A percentile compares a stretch with the other conserved stretches of the same genome.
These are phyloP conservation scores for Elgaria multicarinata DNA, from an alignment of 2,113 vertebrate genomes.

Conservation along the genomic window DNA sequence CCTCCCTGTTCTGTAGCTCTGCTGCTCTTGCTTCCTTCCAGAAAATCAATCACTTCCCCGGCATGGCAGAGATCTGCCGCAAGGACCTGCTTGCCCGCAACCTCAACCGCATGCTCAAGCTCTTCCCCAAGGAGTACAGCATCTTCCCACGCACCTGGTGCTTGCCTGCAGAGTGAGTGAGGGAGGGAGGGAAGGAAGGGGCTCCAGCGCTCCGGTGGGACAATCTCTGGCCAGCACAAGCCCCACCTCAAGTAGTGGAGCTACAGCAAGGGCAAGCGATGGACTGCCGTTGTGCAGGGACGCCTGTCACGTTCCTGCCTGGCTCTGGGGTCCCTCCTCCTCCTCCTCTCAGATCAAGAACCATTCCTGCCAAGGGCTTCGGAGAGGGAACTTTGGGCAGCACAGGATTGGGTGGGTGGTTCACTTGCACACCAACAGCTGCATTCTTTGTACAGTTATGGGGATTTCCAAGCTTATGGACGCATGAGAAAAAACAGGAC, in stretches of 20 bases:
- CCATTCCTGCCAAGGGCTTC: rapidly evolving
- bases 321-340: background rate
- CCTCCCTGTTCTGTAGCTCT: background rate
- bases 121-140: slow-evolving; percentile 78
- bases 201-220: no score
- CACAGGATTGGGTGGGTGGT: background rate
- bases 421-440: background rate
- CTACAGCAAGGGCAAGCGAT: background rate
- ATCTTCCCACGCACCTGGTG: slow-evolving; percentile 84
- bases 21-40: slow-evolving; percentile 52
- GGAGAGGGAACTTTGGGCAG: rapidly evolving
- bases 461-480: slow-evolving; percentile 77
- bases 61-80: slow-evolving; percentile 83
- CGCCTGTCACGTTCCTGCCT: background rate
- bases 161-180: slow-evolving; percentile 82
- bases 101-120: slow-evolving; percentile 80
- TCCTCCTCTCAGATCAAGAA: rapidly evolving
- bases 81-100: slow-evolving; percentile 82
- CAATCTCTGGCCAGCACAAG: background rate
- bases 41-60: slow-evolving; percentile 86
- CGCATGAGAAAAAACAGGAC: slow-evolving; percentile 63
- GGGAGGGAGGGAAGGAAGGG: no score
- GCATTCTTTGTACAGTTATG: slow-evolving; percentile 65
- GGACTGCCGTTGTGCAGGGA: background rate
- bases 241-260: background rate